A percentile compares a stretch with the other conserved stretches of the same genome.
phyloP scores from a whole-genome alignment of 2,888 invertebrate genomes.

The Melanostoma mellinum region DNA sequence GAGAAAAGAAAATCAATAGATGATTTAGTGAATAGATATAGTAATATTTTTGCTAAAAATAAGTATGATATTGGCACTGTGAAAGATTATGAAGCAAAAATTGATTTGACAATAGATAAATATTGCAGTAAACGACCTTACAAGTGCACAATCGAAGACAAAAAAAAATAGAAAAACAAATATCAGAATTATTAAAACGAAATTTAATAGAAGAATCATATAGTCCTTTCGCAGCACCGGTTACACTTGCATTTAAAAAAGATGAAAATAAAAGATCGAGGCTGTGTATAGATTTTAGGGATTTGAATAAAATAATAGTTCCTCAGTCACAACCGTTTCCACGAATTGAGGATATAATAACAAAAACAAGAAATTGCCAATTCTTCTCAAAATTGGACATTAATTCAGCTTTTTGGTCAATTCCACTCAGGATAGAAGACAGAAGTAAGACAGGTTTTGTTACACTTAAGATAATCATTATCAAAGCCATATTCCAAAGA shows the following conservation, averaged over 20 bases:
- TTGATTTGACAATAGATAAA: conserved; percentile 70
- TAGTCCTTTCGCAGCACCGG: conserved; percentile 69
- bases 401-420: too few relatives aligned
- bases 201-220: conserved; percentile 69
- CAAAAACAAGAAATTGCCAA: too few relatives aligned
- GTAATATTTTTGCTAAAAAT: conserved; percentile 73
- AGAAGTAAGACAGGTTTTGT: too few relatives aligned
- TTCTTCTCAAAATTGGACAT: too few relatives aligned
- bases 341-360: too few relatives aligned
- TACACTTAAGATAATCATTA: too few relatives aligned
- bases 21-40: conserved; percentile 72
- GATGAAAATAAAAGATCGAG: conserved; percentile 65
- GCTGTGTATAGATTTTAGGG: conserved; percentile 66
- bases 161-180: conserved; percentile 63
- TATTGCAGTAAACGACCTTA: conserved; percentile 64
- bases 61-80: conserved; percentile 74
- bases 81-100: conserved; percentile 74
- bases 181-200: conserved; percentile 58
- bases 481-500: too few relatives aligned
- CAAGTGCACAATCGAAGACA: conserved; percentile 69
- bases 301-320: not conserved
- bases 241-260: conserved; percentile 72
- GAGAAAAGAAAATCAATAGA: conserved; percentile 67
- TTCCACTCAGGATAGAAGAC: too few relatives aligned
- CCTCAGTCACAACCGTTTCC: too few relatives aligned